phyloP scores from a whole-genome alignment of 2,888 invertebrate species.

The Lymantria dispar region DNA sequence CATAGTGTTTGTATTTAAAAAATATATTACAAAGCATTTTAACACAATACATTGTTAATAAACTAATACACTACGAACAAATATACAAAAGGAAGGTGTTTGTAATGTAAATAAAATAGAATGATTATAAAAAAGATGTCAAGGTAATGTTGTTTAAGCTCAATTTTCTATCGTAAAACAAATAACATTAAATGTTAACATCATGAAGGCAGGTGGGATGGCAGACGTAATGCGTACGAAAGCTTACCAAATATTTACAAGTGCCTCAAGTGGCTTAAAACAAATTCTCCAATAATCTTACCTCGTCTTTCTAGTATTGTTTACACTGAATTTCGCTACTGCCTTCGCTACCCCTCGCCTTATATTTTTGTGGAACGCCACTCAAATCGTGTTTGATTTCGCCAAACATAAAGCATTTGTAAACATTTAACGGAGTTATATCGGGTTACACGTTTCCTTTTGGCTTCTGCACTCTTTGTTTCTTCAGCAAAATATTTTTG shows the following conservation, averaged over 20 bases:
- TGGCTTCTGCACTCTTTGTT: conserved; percentile 43
- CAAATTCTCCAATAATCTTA: conserved; percentile 79
- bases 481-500: conserved; percentile 32
- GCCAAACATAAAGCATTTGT: conserved; percentile 75
- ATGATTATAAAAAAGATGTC: conserved; percentile 29
- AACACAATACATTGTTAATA: too few species aligned
- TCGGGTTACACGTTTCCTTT: conserved; percentile 70
- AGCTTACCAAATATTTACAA: conserved; percentile 79
- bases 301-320: conserved; percentile 69
- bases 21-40: too few species aligned
- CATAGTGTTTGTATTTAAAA: too few species aligned
- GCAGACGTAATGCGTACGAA: conserved; percentile 56
- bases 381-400: conserved; percentile 77
- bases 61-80: too few species aligned
- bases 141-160: conserved; percentile 32
- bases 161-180: conserved; percentile 44
- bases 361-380: conserved; percentile 73
- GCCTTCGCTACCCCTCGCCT: conserved; percentile 45
- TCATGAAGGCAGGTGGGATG: conserved; percentile 61
- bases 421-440: conserved; percentile 72
- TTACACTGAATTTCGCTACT: conserved; percentile 72
- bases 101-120: conserved; percentile 10
- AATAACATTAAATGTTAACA: conserved; percentile 63
- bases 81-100: not conserved
- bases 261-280: conserved; percentile 77